Evolutionary conservation across 2,888 invertebrate genomes (phyloP), one percentile per base, ranked within the genome.

Genomic region (Drosophila koepferae): DNA sequence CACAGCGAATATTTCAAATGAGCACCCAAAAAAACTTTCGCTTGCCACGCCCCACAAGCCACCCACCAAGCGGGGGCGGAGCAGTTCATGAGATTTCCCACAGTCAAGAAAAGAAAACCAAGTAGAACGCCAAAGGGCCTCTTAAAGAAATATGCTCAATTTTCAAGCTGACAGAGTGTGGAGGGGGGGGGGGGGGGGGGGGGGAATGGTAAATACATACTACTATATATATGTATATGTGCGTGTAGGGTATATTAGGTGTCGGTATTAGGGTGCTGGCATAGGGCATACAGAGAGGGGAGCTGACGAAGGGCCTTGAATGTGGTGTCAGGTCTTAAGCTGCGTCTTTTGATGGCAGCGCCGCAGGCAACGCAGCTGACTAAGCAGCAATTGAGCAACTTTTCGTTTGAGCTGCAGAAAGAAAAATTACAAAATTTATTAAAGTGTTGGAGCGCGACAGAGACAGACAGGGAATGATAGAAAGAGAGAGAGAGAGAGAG

Each of bases 361-460:
- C 72, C 77, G 64, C 41, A 36, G 58, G 74, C 63, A 23, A 38
- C 31, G 54, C 67, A 41, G 63, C 67, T 56, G 59, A 63, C 75
- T 63, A 54, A 65, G 77, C 38, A 70, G 58, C 69, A 67, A 44
- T 71, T 67, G 48, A 77, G 38, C 46, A 62, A 59, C 38, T 53
- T 49, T 60, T 60, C 58, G 28, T 58, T 49, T 31, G 28, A 60
- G 60, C 38, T 18, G 49, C 49, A 49, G 68, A 36, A 54, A 75
- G 80, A 88, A 88, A 86, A 82, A 84, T 88, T 86, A 78, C 89
- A 86, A 86, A 78, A 86, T 82, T 68, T 88, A 77, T 80, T 74
- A 76, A 86, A 83, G 84, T 85, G 75, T 82, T 82, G 2, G 28
- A 41, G 55, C n/a, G 28, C 41, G 41, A 28, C 4, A 12, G 41